Evolutionary conservation across 2,113 vertebrate genomes (phyloP), one percentile per base, ranked within the genome.

Genomic region (Emydura subglobosa): DNA sequence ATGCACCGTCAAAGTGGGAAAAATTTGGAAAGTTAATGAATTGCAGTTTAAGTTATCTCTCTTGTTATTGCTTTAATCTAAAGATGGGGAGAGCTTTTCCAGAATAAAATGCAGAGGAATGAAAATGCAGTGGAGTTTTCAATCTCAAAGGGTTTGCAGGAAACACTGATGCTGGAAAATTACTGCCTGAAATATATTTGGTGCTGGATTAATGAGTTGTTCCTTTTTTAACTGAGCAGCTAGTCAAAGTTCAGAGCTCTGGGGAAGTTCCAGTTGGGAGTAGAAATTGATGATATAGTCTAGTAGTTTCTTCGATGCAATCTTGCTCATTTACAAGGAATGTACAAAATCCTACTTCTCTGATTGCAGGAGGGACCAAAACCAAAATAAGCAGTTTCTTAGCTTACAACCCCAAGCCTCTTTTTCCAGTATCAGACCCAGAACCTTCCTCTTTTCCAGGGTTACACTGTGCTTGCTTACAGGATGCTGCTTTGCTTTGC

Each of bases 181-280:
- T 6, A 42, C 13, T 87, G 54, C 22, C 49, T 27, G 83, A 11
- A 68, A 2, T 0, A 0, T 24, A 4, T 12, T 2, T 83, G 22
- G 65, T 95, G 61, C 85, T 89, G 80, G 55, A 82, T 7, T 59
- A 8, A 25, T 21, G 3, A 5, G 16, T 72, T 72, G 65, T 39
- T n/a, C n/a, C n/a, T 72, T 22, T 72, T 72, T 39, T 10, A 72
- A n/a, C n/a, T 72, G 65, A 72, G 9, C 19, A 5, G 65, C 65
- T 72, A 72, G 65, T 72, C 65, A 72, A 72, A 72, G 65, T 72
- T 72, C 9, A 2, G n/a, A 17, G n/a, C 65, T 39, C n/a, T 72
- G 34, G n/a, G n/a, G n/a, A 72, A 21, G 65, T 72, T 72, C 17
- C 65, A 72, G 5, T 3, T 72, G n/a, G 34, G n/a, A 72, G 65